These are phyloP conservation scores for Colletes gigas DNA, from an alignment of 1,140 invertebrate genomes.

Conservation along the genomic window DNA sequence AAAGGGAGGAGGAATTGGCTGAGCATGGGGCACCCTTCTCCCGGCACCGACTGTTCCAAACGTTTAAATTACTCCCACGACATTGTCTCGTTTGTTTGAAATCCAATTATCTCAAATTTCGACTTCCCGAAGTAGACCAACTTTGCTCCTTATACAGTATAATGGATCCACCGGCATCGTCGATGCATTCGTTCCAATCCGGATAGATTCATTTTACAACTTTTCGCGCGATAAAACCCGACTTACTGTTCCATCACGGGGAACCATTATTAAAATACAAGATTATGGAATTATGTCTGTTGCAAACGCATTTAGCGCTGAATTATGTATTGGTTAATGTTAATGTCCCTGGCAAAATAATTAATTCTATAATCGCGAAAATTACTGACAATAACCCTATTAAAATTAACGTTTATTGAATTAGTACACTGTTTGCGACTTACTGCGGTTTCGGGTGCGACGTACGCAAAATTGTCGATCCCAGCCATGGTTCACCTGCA, in stretches of 20 bases:
- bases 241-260: background rate
- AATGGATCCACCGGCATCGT: background rate
- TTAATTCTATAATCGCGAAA: too few species aligned
- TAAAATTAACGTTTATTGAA: too few species aligned
- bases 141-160: background rate
- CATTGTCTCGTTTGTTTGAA: slow-evolving; percentile 12
- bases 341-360: too few species aligned
- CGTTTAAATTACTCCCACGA: slow-evolving; percentile 43
- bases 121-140: background rate
- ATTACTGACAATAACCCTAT: too few species aligned
- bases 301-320: too few species aligned
- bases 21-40: slow-evolving; percentile 12
- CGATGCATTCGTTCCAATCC: background rate
- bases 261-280: background rate
- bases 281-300: too few species aligned
- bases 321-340: too few species aligned
- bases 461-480: slow-evolving; percentile 56
- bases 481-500: slow-evolving; percentile 54
- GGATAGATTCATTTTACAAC: background rate
- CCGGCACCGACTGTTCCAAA: slow-evolving; percentile 11
- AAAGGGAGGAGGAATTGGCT: slow-evolving; percentile 11
- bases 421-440: slow-evolving; percentile 13
- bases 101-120: slow-evolving; percentile 45
- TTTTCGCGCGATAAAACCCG: background rate
- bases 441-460: slow-evolving; percentile 33